Evolutionary conservation across 2,797 vertebrate species (phyloP).

Genomic region (Orestias chungarensis): DNA sequence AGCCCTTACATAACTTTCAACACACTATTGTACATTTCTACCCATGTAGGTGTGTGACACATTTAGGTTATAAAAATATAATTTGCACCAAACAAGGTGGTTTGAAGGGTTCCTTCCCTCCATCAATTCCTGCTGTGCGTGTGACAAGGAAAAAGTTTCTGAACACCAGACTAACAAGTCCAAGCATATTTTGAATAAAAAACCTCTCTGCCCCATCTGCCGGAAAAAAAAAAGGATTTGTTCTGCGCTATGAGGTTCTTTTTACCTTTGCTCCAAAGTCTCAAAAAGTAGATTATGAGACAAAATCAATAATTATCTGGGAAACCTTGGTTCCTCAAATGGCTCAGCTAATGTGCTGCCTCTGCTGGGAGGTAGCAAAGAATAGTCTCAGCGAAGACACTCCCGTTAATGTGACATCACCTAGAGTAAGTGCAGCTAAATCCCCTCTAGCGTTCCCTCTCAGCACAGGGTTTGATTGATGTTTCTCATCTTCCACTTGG

Average conservation of each 20-base stretch:
- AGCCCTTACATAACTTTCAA: slow-evolving; percentile 64
- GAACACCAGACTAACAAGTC: slow-evolving; percentile 78
- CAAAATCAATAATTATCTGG: slow-evolving; percentile 68
- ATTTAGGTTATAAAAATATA: slow-evolving; percentile 85
- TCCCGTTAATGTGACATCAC: slow-evolving; percentile 53
- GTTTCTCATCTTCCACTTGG: slow-evolving; percentile 48
- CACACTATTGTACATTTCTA: slow-evolving; percentile 41
- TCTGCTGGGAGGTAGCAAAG: slow-evolving; percentile 23
- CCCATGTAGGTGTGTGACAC: slow-evolving; percentile 68
- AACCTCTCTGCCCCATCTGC: slow-evolving; percentile 69
- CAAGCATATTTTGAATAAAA: slow-evolving; percentile 81
- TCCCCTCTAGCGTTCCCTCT: slow-evolving; percentile 36
- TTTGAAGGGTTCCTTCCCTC: slow-evolving; percentile 72
- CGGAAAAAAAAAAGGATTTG: slow-evolving; percentile 54
- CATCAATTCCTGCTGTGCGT: slow-evolving; percentile 84
- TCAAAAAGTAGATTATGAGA: slow-evolving; percentile 72
- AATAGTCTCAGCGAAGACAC: slow-evolving; percentile 36
- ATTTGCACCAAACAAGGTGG: slow-evolving; percentile 83
- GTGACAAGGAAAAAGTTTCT: slow-evolving; percentile 86
- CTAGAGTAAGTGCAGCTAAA: slow-evolving; percentile 42
- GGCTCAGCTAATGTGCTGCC: slow-evolving; percentile 20
- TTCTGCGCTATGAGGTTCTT: slow-evolving; percentile 33
- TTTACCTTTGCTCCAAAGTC: slow-evolving; percentile 41
- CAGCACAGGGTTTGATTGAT: slow-evolving; percentile 55
- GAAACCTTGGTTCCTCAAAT: slow-evolving; percentile 54